Evolutionary conservation across 2,797 vertebrate species (phyloP), one percentile per base, ranked within the genome.

Genomic region (Aldrovandia affinis): DNA sequence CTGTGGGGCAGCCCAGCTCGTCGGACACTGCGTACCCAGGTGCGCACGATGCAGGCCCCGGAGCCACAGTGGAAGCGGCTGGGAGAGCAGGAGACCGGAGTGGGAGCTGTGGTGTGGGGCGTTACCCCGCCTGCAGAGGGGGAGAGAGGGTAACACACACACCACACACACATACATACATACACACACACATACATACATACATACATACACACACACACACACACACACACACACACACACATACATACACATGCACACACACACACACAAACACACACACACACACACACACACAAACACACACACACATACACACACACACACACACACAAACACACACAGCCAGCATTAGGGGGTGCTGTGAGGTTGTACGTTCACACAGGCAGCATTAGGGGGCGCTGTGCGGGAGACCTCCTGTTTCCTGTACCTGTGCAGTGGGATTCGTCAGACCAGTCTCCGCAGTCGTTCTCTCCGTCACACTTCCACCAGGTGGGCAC

Each of bases 11-110:
- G 81, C 96, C 98, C 0, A 98, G 96, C 92, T 99, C 98, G 0
- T 99, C 98, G 0, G 97, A 97, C 97, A 0, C 99, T 98, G 0
- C 98, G 99, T 82, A 98, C 98, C 98, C 98, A 99, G 78, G 94
- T 96, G 93, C 98, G 96, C 77, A 96, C 94, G 91, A 99, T 95
- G 30, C 98, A 99, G 1, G 96, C 91, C 0, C 98, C 98, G 0
- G 94, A 96, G 90, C 96, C 95, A 83, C 98, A 99, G 81, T 95
- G 97, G 92, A 97, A 99, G 83, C 96, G 97, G 88, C 99, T 98
- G 5, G 97, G 95, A 0, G 94, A 94, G 68, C 98, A 99, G 0
- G 96, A 96, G 0, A 91, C 91, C 0, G 96, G 94, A 4, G 90
- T 83, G 0, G 97, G 96, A 0, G 96, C 75, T 0, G 95, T 95